Evolutionary conservation across 2,113 vertebrate genomes (phyloP).

Genomic region (rabbit (Oryctolagus cuniculus)): DNA sequence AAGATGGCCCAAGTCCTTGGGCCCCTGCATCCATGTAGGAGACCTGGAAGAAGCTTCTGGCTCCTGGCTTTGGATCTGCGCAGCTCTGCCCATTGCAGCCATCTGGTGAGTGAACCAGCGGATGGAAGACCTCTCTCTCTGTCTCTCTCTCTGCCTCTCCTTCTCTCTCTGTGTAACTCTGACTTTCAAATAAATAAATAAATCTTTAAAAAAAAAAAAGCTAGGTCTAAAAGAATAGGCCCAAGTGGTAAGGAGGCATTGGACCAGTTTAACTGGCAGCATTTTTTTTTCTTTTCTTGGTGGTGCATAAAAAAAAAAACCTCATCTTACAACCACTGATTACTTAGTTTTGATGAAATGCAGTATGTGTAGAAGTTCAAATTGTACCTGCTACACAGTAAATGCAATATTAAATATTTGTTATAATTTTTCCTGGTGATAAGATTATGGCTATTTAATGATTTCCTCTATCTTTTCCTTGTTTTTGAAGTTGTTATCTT

Average conservation of each 20-base stretch:
- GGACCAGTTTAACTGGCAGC: background rate
- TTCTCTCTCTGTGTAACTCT: too few species aligned
- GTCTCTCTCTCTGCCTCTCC: too few species aligned
- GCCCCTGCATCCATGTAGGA: too few species aligned
- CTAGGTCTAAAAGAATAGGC: background rate
- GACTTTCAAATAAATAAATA: too few species aligned
- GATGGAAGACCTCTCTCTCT: too few species aligned
- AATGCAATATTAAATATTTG: background rate
- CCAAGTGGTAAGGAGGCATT: background rate
- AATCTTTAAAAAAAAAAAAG: background rate
- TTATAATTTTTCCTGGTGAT: background rate
- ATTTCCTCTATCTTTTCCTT: conserved; percentile 1
- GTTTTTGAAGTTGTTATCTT: background rate
- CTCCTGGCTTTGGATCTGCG: too few species aligned
- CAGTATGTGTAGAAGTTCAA: background rate
- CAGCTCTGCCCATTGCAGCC: too few species aligned
- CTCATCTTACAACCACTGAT: background rate
- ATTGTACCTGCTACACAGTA: background rate
- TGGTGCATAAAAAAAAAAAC: background rate
- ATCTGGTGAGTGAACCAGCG: too few species aligned
- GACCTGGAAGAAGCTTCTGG: too few species aligned
- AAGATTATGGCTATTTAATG: background rate
- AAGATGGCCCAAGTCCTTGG: too few species aligned
- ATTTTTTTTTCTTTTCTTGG: too few species aligned
- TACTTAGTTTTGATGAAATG: background rate